These are phyloP conservation scores for Sebastolobus alascanus DNA, from an alignment of 2,797 vertebrate species.

Conservation along the genomic window DNA sequence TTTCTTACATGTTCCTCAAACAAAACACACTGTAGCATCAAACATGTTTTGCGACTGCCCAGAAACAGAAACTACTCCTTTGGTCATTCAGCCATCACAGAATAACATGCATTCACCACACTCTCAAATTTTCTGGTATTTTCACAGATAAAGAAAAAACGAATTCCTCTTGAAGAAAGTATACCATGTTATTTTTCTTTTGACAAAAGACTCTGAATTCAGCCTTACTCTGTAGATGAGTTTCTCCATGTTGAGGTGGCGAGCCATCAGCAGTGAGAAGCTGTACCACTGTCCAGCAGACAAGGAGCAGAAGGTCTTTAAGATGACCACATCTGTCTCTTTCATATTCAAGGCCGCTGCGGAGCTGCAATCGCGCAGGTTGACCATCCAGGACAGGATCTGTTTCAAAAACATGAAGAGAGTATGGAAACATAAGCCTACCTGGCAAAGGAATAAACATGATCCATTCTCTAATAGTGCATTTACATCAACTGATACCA, in stretches of 20 bases:
- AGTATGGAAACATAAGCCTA: conserved; percentile 1
- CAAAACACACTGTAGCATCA: conserved; percentile 24
- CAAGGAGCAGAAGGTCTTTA: conserved; percentile 85
- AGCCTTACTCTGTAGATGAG: conserved; percentile 89
- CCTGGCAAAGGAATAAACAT: not conserved
- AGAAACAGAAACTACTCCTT: conserved; percentile 12
- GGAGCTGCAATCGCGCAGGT: conserved; percentile 74
- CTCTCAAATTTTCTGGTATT: not conserved
- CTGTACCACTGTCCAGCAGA: conserved; percentile 80
- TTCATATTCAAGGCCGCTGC: conserved; percentile 22
- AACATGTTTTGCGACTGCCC: not conserved
- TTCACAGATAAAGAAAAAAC: not conserved
- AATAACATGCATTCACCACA: conserved; percentile 13
- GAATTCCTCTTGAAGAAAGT: not conserved
- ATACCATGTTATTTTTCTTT: not conserved
- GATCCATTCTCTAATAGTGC: not conserved
- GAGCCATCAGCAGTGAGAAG: conserved; percentile 86
- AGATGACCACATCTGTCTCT: conserved; percentile 51
- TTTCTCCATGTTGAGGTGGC: conserved; percentile 87
- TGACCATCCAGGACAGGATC: conserved; percentile 81
- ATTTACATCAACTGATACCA: not conserved
- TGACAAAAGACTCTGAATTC: conserved; percentile 8
- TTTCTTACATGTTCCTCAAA: conserved; percentile 16
- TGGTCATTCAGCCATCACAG: conserved; percentile 5
- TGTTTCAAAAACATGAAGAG: conserved; percentile 52